These are phyloP conservation scores for Halichondria panicea DNA, from an alignment of 37 sponge, comb jelly and placozoan genomes.

Conservation along the genomic window DNA sequence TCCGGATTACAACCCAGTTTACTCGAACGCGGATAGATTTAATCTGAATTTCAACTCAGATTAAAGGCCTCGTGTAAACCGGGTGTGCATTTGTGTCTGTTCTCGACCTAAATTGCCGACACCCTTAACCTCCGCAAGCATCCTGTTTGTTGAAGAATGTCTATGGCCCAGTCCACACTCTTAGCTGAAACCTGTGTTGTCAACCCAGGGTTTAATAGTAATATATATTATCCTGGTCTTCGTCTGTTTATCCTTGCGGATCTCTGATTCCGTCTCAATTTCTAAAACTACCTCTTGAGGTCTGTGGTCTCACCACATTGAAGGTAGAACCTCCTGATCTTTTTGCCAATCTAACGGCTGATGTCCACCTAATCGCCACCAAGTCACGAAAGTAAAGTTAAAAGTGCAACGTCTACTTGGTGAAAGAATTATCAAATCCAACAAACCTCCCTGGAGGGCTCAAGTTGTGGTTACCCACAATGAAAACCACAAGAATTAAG, in stretches of 20 bases:
- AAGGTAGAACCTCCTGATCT: conserved; percentile 7
- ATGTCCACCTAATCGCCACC: neutral
- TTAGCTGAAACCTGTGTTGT: neutral
- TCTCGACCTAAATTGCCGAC: too few species aligned
- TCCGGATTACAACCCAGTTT: too few species aligned
- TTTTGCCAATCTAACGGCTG: conserved; percentile 5
- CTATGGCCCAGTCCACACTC: neutral
- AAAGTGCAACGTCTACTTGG: conserved; percentile 4
- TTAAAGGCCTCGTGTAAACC: too few species aligned
- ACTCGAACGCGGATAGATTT: too few species aligned
- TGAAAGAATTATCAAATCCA: conserved; percentile 2
- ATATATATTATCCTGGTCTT: neutral
- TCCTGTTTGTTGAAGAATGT: neutral
- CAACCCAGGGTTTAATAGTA: neutral
- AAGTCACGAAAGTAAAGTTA: too few species aligned
- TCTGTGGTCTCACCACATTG: conserved; percentile 4
- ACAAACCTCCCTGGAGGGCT: conserved; percentile 7
- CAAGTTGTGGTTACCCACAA: conserved; percentile 8
- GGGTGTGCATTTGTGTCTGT: too few species aligned
- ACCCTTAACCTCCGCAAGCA: neutral
- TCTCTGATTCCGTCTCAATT: neutral
- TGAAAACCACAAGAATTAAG: conserved; percentile 11
- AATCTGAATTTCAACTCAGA: too few species aligned
- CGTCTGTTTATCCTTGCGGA: neutral
- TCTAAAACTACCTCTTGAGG: neutral